These are phyloP conservation scores for Spea multiplicata DNA, from an alignment of 2,113 vertebrate species.

Conservation along the genomic window DNA sequence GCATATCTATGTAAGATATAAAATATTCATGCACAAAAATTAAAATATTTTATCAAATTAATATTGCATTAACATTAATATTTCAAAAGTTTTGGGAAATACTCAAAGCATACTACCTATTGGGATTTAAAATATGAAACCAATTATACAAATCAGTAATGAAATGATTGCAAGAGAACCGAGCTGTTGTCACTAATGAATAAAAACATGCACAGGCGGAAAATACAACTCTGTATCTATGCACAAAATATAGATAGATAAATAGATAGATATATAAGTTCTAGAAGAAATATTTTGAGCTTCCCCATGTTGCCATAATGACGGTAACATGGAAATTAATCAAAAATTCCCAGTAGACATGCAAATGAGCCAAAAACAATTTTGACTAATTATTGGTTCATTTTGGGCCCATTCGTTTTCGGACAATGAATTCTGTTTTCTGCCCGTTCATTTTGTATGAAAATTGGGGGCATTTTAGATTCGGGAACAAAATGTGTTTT, in stretches of 20 bases:
- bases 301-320: too few species aligned
- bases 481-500: background rate
- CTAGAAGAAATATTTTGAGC: too few species aligned
- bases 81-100: slow-evolving; percentile 32
- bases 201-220: background rate
- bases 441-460: too few species aligned
- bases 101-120: slow-evolving; percentile 39
- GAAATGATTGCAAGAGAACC: slow-evolving; percentile 34
- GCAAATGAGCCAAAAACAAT: too few species aligned
- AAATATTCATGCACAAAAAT: slow-evolving; percentile 46
- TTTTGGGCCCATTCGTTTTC: too few species aligned
- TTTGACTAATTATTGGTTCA: too few species aligned
- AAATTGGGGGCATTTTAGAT: too few species aligned
- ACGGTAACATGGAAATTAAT: too few species aligned
- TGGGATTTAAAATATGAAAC: slow-evolving; percentile 41
- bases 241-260: too few species aligned
- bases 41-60: slow-evolving; percentile 49
- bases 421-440: too few species aligned
- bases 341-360: background rate
- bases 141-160: slow-evolving; percentile 46
- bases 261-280: too few species aligned
- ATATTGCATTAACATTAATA: slow-evolving; percentile 45
- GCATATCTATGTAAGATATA: slow-evolving; percentile 44
- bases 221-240: too few species aligned
- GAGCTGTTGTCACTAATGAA: slow-evolving; percentile 28